phyloP scores from a whole-genome alignment of 2,797 vertebrate species.

The Pelodytes ibericus region DNA sequence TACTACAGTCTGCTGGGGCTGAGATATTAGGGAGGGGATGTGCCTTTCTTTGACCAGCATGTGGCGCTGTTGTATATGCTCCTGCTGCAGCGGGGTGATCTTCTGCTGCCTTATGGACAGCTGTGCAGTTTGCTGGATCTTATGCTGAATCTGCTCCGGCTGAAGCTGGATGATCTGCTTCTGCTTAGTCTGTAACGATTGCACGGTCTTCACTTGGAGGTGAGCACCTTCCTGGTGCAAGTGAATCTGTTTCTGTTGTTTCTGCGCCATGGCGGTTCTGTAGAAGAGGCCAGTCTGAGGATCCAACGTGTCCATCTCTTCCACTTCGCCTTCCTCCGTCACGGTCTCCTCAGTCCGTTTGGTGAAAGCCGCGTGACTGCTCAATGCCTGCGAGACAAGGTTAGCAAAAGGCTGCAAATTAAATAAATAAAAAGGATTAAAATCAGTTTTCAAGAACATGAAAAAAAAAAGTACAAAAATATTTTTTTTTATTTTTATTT shows the following conservation, averaged over 20 bases:
- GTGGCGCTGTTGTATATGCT: slow-evolving; percentile 73
- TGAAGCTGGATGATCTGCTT: slow-evolving; percentile 78
- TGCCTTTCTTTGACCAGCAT: slow-evolving; percentile 82
- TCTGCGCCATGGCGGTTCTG: slow-evolving; percentile 82
- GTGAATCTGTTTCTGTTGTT: slow-evolving; percentile 75
- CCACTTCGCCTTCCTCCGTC: slow-evolving; percentile 88
- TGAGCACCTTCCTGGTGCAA: slow-evolving; percentile 74
- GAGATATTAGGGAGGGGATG: slow-evolving; percentile 74
- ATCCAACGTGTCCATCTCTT: slow-evolving; percentile 93
- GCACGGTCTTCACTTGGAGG: slow-evolving; percentile 79
- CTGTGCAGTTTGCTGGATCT: slow-evolving; percentile 80
- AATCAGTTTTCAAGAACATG: slow-evolving; percentile 32
- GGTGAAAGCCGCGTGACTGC: slow-evolving; percentile 77
- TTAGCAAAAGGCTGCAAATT: slow-evolving; percentile 53
- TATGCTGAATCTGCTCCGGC: slow-evolving; percentile 74
- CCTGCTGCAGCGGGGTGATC: slow-evolving; percentile 73
- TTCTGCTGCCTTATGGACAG: slow-evolving; percentile 80
- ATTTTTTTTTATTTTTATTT: too few relatives aligned
- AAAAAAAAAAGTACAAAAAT: too few relatives aligned
- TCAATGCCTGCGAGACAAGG: slow-evolving; percentile 74
- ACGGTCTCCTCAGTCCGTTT: slow-evolving; percentile 81
- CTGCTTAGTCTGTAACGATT: slow-evolving; percentile 81
- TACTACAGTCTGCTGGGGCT: slow-evolving; percentile 75
- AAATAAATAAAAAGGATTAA: slow-evolving; percentile 58
- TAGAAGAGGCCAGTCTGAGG: slow-evolving; percentile 98